Evolutionary conservation across 1,140 invertebrate species (phyloP), one percentile per base, ranked within the genome.

Genomic region (Lethocerus indicus): DNA sequence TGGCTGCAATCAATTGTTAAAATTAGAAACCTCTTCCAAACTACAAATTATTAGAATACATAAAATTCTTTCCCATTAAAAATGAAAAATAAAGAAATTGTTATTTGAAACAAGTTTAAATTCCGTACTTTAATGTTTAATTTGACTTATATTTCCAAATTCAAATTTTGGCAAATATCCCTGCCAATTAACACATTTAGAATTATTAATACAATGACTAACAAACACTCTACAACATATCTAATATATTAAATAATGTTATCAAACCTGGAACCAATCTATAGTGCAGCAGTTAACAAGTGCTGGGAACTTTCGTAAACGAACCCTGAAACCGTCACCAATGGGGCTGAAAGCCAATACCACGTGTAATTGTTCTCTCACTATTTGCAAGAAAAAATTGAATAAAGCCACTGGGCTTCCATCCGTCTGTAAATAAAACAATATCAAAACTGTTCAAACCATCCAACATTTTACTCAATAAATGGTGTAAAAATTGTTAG

Each of bases 241-340:
- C n/a, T 35, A 44, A 32, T 21, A 35, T 35, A 18, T 12, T 35
- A 3, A 23, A 24, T 20, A 36, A 36, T 24, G 12, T 21, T 27
- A 29, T 21, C 4, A 32, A 53, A 87, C 87, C 71, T 95, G 88
- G 65, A 96, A 90, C 92, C 91, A 96, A 68, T 96, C 88, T 54
- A 96, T 94, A 0, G 91, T 95, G 61, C 92, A 96, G 61, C 91
- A 95, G 63, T 94, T 96, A 21, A 96, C 87, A 24, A 97, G 73
- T 0, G 89, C 84, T 1, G 91, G 92, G 64, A 95, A 98, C 64
- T 90, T 95, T 50, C 89, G 70, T 13, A 96, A 79, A 41, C 88
- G 72, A 60, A 81, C 87, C 51, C 90, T 72, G 63, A 96, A 83
- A 13, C 72, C 71, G 50, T 81, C 79, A 5, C 90, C 90, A 59